These are phyloP conservation scores for Gymnoscopelus microlampas DNA, from an alignment of 2,797 vertebrate species.

Conservation along the genomic window DNA sequence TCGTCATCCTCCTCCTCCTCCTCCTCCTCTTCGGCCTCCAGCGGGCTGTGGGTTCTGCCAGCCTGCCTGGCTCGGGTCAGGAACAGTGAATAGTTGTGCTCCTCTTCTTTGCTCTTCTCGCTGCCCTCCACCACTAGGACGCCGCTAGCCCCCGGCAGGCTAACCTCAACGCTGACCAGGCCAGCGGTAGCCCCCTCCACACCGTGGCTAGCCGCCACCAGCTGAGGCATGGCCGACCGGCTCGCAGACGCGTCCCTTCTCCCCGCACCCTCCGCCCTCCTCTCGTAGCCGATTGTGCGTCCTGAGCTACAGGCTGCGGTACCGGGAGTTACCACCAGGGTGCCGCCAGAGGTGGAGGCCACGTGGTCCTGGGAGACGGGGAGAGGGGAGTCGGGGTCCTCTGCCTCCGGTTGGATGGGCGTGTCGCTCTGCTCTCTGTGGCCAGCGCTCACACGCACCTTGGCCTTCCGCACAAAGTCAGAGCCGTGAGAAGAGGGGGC, in stretches of 20 bases:
- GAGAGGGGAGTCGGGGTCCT: conserved; percentile 78
- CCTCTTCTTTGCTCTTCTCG: conserved; percentile 97
- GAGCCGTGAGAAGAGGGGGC: conserved; percentile 83
- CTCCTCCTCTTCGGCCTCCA: conserved; percentile 85
- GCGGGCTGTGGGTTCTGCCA: conserved; percentile 77
- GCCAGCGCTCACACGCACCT: conserved; percentile 89
- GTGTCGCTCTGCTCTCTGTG: conserved; percentile 77
- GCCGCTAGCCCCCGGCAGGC: conserved; percentile 68
- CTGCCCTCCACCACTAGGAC: conserved; percentile 79
- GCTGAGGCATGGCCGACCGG: conserved; percentile 74
- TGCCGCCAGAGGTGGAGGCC: conserved; percentile 65
- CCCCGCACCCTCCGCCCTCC: conserved; percentile 50
- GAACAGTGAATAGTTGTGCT: conserved; percentile 98
- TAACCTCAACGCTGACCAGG: conserved; percentile 67
- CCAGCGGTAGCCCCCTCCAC: conserved; percentile 57
- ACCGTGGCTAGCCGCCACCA: conserved; percentile 70
- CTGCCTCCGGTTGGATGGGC: conserved; percentile 71
- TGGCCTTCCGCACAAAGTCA: conserved; percentile 96
- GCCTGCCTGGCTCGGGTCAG: conserved; percentile 88
- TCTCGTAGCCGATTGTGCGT: conserved; percentile 61
- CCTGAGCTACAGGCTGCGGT: conserved; percentile 37
- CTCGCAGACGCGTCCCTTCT: conserved; percentile 61
- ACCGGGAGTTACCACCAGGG: conserved; percentile 39
- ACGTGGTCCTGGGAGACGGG: conserved; percentile 77
- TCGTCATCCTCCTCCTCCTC: conserved; percentile 86